Percentiles rank a stretch among this genome's conserved stretches.
Conservation (phyloP, 2,797 vertebrate genomes). For the Tokudaia tokunoshimensis region DNA sequence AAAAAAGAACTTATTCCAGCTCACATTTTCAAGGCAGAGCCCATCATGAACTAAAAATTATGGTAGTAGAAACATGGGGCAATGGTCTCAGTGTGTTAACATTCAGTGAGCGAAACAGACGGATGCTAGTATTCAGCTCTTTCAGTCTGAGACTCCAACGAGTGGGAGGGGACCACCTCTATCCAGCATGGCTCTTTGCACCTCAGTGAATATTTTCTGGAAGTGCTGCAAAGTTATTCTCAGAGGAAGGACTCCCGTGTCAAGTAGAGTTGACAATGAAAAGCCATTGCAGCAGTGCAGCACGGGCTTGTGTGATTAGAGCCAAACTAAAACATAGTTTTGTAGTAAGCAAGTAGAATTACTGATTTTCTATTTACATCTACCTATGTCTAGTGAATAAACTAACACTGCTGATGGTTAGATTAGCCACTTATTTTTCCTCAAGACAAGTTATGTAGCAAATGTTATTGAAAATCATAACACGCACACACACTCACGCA, state of each 20-base stretch:
- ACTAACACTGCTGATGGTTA: background rate
- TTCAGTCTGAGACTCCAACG: background rate
- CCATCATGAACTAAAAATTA: background rate
- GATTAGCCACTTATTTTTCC: background rate
- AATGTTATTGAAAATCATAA: constrained; percentile 15
- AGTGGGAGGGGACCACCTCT: background rate
- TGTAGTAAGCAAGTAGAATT: background rate
- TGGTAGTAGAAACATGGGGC: too few species aligned
- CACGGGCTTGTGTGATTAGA: background rate
- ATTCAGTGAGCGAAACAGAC: background rate
- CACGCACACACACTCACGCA: background rate
- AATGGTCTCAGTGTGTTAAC: background rate
- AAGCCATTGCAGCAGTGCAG: background rate
- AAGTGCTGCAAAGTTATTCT: background rate
- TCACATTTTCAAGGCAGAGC: background rate
- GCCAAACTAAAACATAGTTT: background rate
- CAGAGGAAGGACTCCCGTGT: background rate
- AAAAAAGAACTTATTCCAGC: background rate
- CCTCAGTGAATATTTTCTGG: background rate
- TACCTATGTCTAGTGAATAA: background rate
- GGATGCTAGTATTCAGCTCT: background rate
- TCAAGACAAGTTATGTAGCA: background rate
- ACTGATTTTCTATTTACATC: background rate
- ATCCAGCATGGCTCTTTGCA: too few species aligned
- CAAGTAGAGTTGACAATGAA: background rate